Evolutionary conservation across 2,888 invertebrate species (phyloP).

Genomic region (Chironomus tentans): DNA sequence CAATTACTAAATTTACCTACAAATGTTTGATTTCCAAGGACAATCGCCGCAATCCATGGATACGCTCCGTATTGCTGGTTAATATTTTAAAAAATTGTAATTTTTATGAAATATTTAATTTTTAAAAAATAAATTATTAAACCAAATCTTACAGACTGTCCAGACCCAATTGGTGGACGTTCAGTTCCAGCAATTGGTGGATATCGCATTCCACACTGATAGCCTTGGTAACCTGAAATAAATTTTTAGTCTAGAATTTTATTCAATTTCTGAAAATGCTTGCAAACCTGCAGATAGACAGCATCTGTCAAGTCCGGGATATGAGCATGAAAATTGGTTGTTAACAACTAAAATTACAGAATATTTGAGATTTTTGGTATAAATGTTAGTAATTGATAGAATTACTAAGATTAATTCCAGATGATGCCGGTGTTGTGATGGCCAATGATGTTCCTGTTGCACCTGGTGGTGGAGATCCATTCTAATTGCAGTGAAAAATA

Average conservation of each 20-base stretch:
- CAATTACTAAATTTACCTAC: no score
- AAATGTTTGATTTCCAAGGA: neutral
- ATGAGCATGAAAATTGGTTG: neutral
- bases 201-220: neutral
- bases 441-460: no score
- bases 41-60: neutral
- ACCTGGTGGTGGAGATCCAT: no score
- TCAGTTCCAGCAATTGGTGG: neutral
- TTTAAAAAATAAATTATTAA: neutral
- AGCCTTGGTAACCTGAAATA: neutral
- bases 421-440: no score
- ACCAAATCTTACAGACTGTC: neutral
- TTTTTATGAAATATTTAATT: no score
- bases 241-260: neutral
- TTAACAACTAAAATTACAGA: no score
- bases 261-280: no score
- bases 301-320: neutral
- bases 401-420: no score
- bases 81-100: no score
- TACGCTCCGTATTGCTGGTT: neutral
- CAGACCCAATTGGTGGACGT: neutral
- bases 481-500: no score
- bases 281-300: neutral
- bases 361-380: no score
- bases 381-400: no score